These are phyloP conservation scores for Smittia sp. DNA, from an alignment of 2,888 invertebrate genomes.

Conservation along the genomic window DNA sequence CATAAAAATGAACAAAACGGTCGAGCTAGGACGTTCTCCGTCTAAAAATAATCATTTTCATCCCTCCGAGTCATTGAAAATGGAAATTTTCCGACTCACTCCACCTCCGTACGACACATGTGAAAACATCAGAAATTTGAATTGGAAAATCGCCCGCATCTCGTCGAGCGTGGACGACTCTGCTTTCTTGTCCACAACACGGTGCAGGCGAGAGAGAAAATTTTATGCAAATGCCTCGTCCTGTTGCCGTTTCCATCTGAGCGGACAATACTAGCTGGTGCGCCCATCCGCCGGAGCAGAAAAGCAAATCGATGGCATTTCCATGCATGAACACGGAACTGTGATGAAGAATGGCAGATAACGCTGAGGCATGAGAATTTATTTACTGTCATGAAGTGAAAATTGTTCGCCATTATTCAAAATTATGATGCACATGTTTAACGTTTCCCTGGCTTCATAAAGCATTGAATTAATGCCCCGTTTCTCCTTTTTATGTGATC, in stretches of 20 bases:
- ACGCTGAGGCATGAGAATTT: too few relatives aligned
- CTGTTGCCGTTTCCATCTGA: constrained; percentile 8
- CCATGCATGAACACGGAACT: too few relatives aligned
- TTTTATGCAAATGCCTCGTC: constrained; percentile 2
- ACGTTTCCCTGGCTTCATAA: not conserved
- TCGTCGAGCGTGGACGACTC: not conserved
- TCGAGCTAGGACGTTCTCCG: not conserved
- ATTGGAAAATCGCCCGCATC: not conserved
- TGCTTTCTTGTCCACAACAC: not conserved
- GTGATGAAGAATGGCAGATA: too few relatives aligned
- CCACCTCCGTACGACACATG: not conserved
- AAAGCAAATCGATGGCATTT: too few relatives aligned
- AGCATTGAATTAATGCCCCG: not conserved
- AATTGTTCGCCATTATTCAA: constrained; percentile 9
- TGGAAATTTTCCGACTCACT: not conserved
- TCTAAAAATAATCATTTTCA: constrained; percentile 8
- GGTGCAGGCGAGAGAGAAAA: not conserved
- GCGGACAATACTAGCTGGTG: not conserved
- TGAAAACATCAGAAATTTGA: constrained; percentile 11
- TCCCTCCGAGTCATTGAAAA: not conserved
- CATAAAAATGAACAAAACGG: not conserved
- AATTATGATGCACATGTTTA: constrained; percentile 32
- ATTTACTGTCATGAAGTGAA: constrained; percentile 9
- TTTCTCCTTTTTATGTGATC: not conserved
- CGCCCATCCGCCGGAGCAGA: too few relatives aligned